A percentile compares a stretch with the other conserved stretches of the same genome.
phyloP scores from a whole-genome alignment of 1,140 invertebrate species.

The Drosophila paulistorum region DNA sequence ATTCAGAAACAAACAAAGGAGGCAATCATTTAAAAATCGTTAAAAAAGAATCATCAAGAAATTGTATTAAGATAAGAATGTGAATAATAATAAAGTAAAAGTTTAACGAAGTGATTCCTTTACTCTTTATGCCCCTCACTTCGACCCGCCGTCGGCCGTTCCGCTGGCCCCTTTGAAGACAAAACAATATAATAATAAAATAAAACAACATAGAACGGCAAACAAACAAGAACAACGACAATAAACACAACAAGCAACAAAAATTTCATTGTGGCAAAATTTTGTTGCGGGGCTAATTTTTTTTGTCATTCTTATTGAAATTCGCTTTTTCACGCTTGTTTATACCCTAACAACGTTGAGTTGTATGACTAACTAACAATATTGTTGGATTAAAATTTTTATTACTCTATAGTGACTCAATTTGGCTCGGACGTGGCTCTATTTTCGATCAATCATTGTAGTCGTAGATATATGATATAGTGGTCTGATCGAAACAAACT shows the following conservation, averaged over 20 bases:
- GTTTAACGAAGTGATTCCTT: slow-evolving; percentile 11
- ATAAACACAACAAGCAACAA: slow-evolving; percentile 21
- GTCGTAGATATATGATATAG: too few species aligned
- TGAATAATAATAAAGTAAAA: slow-evolving; percentile 8
- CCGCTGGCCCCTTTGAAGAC: background rate
- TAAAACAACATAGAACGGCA: slow-evolving; percentile 12
- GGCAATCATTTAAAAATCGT: slow-evolving; percentile 18
- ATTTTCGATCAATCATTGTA: too few species aligned
- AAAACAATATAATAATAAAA: slow-evolving; percentile 6
- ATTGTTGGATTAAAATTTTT: too few species aligned
- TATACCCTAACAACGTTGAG: background rate
- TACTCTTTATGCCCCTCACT: background rate
- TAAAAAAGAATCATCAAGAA: background rate
- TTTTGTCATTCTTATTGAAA: slow-evolving; percentile 28
- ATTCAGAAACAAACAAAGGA: slow-evolving; percentile 4
- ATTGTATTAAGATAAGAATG: slow-evolving; percentile 16
- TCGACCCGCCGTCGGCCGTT: background rate
- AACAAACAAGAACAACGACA: slow-evolving; percentile 1
- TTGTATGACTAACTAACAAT: background rate
- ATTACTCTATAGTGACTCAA: too few species aligned
- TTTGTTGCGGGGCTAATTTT: slow-evolving; percentile 51
- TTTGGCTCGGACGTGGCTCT: too few species aligned
- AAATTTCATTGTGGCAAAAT: slow-evolving; percentile 51
- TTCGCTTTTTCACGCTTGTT: slow-evolving; percentile 7
- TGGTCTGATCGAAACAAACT: too few species aligned